A percentile compares a stretch with the other conserved stretches of the same genome.
These are phyloP conservation scores for Leptosomus discolor DNA, from an alignment of 2,113 vertebrate species.

Conservation along the genomic window DNA sequence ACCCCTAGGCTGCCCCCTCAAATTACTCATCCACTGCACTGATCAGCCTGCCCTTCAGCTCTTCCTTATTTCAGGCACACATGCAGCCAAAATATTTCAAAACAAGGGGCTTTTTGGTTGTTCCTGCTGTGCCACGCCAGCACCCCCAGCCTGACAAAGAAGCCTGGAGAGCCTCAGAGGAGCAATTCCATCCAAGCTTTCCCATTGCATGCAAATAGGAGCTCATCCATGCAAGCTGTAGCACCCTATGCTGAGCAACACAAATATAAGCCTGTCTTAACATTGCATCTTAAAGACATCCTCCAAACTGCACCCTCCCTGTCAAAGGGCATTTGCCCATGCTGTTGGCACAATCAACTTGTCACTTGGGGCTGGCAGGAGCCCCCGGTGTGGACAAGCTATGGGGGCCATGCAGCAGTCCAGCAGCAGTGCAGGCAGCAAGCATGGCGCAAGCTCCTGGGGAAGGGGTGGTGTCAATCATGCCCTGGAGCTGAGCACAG, in stretches of 20 bases:
- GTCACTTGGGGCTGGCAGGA: not conserved
- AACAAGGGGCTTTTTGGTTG: fast-evolving
- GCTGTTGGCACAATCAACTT: not conserved
- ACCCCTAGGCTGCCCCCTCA: not conserved
- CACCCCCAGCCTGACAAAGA: not conserved
- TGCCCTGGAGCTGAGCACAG: not conserved
- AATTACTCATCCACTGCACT: not conserved
- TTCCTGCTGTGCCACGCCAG: not conserved
- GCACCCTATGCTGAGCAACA: fast-evolving
- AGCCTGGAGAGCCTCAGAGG: not conserved
- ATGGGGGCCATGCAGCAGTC: fast-evolving
- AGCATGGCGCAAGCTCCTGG: not conserved
- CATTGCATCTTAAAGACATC: not conserved
- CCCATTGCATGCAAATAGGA: fast-evolving
- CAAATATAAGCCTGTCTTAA: not conserved
- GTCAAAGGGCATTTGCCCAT: not conserved
- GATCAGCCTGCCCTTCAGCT: not conserved
- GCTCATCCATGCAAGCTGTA: fast-evolving
- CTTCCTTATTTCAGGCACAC: not conserved
- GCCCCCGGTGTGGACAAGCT: not conserved
- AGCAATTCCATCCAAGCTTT: not conserved
- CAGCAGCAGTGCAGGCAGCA: not conserved
- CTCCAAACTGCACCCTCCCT: not conserved
- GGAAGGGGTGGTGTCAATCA: not conserved
- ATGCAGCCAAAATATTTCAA: fast-evolving